Conservation (phyloP, 2,888 invertebrate genomes). For the Seladonia tumulorum region DNA sequence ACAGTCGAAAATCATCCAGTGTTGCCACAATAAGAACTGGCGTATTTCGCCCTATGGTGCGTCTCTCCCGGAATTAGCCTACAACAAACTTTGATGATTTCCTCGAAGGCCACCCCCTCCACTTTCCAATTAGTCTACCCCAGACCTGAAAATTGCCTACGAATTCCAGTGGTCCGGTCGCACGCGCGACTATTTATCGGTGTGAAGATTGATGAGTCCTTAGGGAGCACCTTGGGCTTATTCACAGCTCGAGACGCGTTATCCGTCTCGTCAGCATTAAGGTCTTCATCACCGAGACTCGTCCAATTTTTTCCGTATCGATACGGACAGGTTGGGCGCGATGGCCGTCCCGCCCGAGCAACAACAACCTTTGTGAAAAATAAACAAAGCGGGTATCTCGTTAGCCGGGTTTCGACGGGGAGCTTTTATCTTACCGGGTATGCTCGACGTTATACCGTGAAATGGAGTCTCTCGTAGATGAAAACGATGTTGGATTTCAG, state of each 20-base stretch:
- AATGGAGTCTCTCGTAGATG: conserved; percentile 78
- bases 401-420: conserved; percentile 71
- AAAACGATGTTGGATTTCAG: conserved; percentile 75
- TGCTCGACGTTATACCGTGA: conserved; percentile 80
- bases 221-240: neutral
- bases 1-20: too few relatives aligned
- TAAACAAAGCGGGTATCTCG: conserved; percentile 80
- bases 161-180: neutral
- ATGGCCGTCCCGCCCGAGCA: conserved; percentile 48
- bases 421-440: conserved; percentile 75
- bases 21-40: too few relatives aligned
- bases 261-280: conserved; percentile 33
- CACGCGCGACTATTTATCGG: conserved; percentile 3
- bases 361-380: conserved; percentile 74
- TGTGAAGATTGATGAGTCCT: neutral
- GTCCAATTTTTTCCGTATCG: conserved; percentile 67
- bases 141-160: neutral
- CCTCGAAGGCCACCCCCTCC: neutral
- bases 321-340: conserved; percentile 65
- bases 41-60: too few relatives aligned
- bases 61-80: too few relatives aligned
- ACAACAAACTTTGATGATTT: neutral
- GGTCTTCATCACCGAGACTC: conserved; percentile 66
- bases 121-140: neutral
- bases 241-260: conserved; percentile 3